Conservation (phyloP, 2,888 invertebrate species). For the Tiliacea citrago region DNA sequence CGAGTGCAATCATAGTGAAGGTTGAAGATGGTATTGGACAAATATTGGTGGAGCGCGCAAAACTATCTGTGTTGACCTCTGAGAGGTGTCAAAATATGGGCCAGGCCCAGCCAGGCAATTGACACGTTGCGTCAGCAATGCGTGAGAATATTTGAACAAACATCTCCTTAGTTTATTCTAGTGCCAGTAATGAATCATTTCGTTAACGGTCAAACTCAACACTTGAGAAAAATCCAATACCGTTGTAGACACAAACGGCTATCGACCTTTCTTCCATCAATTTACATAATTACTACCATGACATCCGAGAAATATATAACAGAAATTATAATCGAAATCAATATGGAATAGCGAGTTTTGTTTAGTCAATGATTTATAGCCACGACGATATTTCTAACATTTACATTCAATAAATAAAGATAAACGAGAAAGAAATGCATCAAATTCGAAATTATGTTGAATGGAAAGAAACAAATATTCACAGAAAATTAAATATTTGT, state of each 20-base stretch:
- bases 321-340: slow-evolving; percentile 67
- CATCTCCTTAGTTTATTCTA: slow-evolving; percentile 86
- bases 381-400: slow-evolving; percentile 52
- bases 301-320: slow-evolving; percentile 72
- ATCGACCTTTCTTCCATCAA: slow-evolving; percentile 77
- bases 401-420: slow-evolving; percentile 56
- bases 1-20: slow-evolving; percentile 74
- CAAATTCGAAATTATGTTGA: slow-evolving; percentile 62
- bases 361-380: slow-evolving; percentile 62
- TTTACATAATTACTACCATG: slow-evolving; percentile 81
- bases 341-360: slow-evolving; percentile 61
- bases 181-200: slow-evolving; percentile 89
- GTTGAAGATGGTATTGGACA: slow-evolving; percentile 78
- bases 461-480: slow-evolving; percentile 50
- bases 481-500: slow-evolving; percentile 42
- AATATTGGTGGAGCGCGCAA: slow-evolving; percentile 82
- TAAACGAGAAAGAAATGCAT: slow-evolving; percentile 56
- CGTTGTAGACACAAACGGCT: slow-evolving; percentile 76
- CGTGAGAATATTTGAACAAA: slow-evolving; percentile 90
- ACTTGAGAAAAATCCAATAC: slow-evolving; percentile 82
- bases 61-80: slow-evolving; percentile 85
- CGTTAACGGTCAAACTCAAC: slow-evolving; percentile 85
- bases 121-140: slow-evolving; percentile 83
- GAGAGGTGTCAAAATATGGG: slow-evolving; percentile 86
- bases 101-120: slow-evolving; percentile 82